Evolutionary conservation across 2,797 vertebrate species (phyloP), one percentile per base, ranked within the genome.

Genomic region (Avahi laniger): DNA sequence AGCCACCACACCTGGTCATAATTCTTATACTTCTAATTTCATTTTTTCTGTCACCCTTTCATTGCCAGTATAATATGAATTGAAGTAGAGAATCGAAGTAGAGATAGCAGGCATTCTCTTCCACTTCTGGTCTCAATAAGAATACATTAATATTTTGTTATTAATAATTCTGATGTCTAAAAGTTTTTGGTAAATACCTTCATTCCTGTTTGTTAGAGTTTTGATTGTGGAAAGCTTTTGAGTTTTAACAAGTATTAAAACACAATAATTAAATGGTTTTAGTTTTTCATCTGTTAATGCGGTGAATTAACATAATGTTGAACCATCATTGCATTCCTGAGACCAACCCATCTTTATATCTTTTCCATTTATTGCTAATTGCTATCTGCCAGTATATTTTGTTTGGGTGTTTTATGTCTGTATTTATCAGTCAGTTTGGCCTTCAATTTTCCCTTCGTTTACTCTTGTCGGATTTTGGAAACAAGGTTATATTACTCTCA

Each of bases 91-190:
- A 52, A 52, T 57, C 14, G 7, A 95, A 82, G 26, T 75, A 57
- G 33, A 65, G 63, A 70, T 72, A 78, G 69, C 61, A 72, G 70
- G 52, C 38, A 70, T 79, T 84, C 72, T 83, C 63, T 38, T 50
- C 72, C 17, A 76, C 35, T 89, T 93, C 54, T 48, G 52, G 30
- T 80, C 72, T 93, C 67, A 85, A 10, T 63, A 52, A 89, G 57
- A 70, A 43, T 73, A 81, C 46, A 41, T 89, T 73, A 89, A 46
- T 79, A 41, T 84, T 83, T 89, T 87, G 7, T 57, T 89, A 65
- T 79, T 67, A 93, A 89, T 72, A 65, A 57, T 54, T 89, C 30
- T 84, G 46, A 79, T 89, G 5, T 78, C 83, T 92, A 88, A 70
- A 92, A 14, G 9, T 33, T 95, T 95, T 52, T 70, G 33, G 22